Percentiles rank a stretch among this genome's conserved stretches.
phyloP scores from a whole-genome alignment of 35 echinoderm and acorn worm species.

The Patiria miniata region DNA sequence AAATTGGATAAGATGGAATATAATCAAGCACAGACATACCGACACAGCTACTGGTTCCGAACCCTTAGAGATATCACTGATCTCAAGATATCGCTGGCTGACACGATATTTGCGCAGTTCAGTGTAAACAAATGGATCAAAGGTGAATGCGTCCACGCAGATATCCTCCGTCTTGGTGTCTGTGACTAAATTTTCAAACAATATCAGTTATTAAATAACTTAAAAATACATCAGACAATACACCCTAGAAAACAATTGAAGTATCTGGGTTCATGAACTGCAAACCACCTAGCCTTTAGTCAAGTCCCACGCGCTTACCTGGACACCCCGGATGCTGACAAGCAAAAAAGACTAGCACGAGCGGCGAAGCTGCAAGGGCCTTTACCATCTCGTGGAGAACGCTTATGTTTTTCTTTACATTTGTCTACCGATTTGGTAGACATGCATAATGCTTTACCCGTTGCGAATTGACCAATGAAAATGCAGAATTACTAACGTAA shows the following conservation, averaged over 20 bases:
- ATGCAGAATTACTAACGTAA: too few relatives aligned
- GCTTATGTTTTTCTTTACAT: too few relatives aligned
- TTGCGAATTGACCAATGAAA: too few relatives aligned
- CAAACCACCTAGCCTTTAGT: not conserved
- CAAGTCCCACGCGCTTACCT: too few relatives aligned
- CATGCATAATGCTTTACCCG: too few relatives aligned
- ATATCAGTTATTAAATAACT: not conserved
- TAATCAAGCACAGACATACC: slow-evolving; percentile 50
- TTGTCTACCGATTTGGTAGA: too few relatives aligned
- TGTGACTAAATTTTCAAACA: slow-evolving; percentile 51
- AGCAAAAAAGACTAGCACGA: too few relatives aligned
- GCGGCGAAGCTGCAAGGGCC: too few relatives aligned
- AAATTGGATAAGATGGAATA: not conserved
- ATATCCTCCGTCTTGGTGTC: slow-evolving; percentile 74
- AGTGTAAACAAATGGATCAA: slow-evolving; percentile 78
- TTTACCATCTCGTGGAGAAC: too few relatives aligned
- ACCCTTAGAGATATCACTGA: slow-evolving; percentile 77
- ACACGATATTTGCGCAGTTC: slow-evolving; percentile 32
- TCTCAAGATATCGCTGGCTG: slow-evolving; percentile 43
- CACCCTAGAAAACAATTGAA: not conserved
- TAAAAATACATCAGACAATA: not conserved
- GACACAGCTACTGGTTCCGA: slow-evolving; percentile 76
- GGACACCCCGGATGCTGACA: too few relatives aligned
- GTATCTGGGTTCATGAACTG: not conserved
- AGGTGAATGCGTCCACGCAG: slow-evolving; percentile 77